Percentiles rank a stretch among this genome's conserved stretches.
Evolutionary conservation across 2,797 vertebrate genomes (phyloP).

Genomic region (Crocidura indochinensis): DNA sequence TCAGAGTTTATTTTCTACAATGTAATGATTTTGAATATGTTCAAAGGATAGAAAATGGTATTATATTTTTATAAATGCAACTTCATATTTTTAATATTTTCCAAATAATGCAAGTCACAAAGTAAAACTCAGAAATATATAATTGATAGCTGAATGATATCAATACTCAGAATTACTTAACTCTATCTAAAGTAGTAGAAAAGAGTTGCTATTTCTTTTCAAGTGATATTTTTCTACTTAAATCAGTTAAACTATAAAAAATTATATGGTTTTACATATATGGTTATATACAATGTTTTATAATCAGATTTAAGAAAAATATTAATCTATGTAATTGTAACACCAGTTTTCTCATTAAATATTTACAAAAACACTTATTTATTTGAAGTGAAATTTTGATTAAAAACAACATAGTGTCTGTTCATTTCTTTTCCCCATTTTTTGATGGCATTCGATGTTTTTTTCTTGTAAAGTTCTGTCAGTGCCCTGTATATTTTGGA

Average conservation of each 20-base stretch:
- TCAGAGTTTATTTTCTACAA: background rate
- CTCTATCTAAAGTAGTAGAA: constrained; percentile 7
- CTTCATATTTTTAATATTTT: background rate
- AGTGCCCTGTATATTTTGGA: too few species aligned
- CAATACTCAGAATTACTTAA: background rate
- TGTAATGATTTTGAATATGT: background rate
- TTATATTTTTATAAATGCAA: constrained; percentile 8
- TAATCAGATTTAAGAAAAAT: constrained; percentile 1
- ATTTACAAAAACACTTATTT: constrained; percentile 31
- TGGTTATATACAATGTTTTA: constrained; percentile 7
- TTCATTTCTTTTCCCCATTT: too few species aligned
- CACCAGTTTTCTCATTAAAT: constrained; percentile 62
- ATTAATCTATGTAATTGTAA: constrained; percentile 48
- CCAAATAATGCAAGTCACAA: constrained; percentile 27
- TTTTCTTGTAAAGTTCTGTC: too few species aligned
- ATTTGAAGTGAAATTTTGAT: constrained; percentile 60
- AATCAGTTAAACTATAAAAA: constrained; percentile 38
- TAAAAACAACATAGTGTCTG: background rate
- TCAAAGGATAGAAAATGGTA: background rate
- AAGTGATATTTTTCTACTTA: background rate
- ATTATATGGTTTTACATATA: too few species aligned
- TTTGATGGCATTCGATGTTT: too few species aligned
- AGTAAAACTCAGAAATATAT: background rate
- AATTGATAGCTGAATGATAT: background rate
- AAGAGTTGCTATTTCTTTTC: constrained; percentile 10